These are phyloP conservation scores for Chionodraco myersi DNA, from an alignment of 2,113 vertebrate species.

Conservation along the genomic window DNA sequence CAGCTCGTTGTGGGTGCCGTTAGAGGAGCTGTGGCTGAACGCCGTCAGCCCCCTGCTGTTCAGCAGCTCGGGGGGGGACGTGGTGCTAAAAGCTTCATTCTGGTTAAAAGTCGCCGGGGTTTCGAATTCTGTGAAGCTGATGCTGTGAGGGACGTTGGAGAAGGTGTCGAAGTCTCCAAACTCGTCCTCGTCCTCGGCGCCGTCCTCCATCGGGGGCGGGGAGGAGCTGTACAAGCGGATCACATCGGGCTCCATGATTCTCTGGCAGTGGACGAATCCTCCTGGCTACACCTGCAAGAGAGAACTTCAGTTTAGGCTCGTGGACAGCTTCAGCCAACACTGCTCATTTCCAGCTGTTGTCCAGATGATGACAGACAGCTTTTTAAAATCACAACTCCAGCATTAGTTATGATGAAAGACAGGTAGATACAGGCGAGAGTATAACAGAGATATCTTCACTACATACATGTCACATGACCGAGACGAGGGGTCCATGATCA, in stretches of 20 bases:
- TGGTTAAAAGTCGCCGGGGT: constrained; percentile 85
- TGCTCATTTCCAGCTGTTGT: too few relatives aligned
- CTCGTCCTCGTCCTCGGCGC: constrained; percentile 91
- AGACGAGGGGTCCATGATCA: too few relatives aligned
- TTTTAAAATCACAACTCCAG: too few relatives aligned
- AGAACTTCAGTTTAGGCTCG: background rate
- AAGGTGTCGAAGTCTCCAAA: constrained; percentile 96
- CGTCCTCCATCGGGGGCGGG: constrained; percentile 94
- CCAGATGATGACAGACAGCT: too few relatives aligned
- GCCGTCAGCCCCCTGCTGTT: constrained; percentile 77
- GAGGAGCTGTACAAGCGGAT: constrained; percentile 97
- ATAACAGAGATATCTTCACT: too few relatives aligned
- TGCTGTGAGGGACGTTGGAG: constrained; percentile 87
- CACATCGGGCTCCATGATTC: constrained; percentile 95
- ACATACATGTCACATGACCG: too few relatives aligned
- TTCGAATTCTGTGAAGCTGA: constrained; percentile 93
- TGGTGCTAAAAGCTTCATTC: constrained; percentile 72
- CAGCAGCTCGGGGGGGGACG: constrained; percentile 84
- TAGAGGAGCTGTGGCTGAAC: constrained; percentile 83
- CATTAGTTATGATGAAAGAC: too few relatives aligned
- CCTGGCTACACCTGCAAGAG: constrained; percentile 82
- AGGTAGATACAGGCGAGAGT: too few relatives aligned
- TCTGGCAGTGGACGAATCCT: constrained; percentile 61
- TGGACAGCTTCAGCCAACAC: too few relatives aligned
- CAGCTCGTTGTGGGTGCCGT: constrained; percentile 78